These are phyloP conservation scores for Zoanthus sociatus DNA, from an alignment of 92 coral and sea anemone genomes.

Conservation along the genomic window DNA sequence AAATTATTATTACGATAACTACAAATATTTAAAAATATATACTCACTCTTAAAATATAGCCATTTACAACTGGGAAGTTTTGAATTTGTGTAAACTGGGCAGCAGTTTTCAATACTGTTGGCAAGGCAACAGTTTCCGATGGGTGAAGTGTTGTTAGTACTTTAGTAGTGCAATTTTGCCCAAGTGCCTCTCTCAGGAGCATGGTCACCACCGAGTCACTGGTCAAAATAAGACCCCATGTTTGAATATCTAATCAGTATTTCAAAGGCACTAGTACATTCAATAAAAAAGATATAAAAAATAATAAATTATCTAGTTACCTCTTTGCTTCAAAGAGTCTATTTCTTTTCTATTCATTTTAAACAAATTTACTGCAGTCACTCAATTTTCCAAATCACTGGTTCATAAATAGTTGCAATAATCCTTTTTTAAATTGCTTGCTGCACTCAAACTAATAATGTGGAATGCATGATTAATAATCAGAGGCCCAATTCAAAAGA, in stretches of 20 bases:
- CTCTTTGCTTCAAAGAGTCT: too few relatives aligned
- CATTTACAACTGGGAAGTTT: slow-evolving; percentile 80
- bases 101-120: slow-evolving; percentile 68
- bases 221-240: neutral
- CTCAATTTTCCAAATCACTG: neutral
- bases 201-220: slow-evolving; percentile 85
- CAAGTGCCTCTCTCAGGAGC: slow-evolving; percentile 79
- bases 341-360: too few relatives aligned
- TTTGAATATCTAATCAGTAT: neutral
- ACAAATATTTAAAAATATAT: neutral
- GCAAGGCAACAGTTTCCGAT: slow-evolving; percentile 62
- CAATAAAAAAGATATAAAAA: too few relatives aligned
- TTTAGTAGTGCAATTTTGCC: slow-evolving; percentile 86
- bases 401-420: neutral
- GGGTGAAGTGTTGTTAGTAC: slow-evolving; percentile 82
- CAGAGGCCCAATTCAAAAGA: too few relatives aligned
- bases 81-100: slow-evolving; percentile 84
- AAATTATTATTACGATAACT: neutral
- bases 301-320: too few relatives aligned
- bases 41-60: slow-evolving; percentile 76
- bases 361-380: neutral
- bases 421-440: too few relatives aligned
- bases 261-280: too few relatives aligned
- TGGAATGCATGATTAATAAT: too few relatives aligned
- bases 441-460: too few relatives aligned